A percentile compares a stretch with the other conserved stretches of the same genome.
Conservation (phyloP, 2,888 invertebrate genomes). For the Phytoseiulus persimilis region DNA sequence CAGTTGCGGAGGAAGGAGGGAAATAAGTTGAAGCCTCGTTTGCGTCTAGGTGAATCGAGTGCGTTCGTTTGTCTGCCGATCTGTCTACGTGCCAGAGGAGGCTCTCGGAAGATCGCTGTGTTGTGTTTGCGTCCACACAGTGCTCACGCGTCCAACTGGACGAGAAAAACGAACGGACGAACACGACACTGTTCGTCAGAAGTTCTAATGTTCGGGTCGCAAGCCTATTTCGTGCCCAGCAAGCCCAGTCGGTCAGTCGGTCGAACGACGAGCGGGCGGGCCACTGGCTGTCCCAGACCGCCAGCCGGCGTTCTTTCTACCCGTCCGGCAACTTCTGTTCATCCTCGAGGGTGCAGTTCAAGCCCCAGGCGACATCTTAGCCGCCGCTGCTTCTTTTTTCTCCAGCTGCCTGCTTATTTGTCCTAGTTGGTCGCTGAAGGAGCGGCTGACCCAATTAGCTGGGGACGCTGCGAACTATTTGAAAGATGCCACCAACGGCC, state of each 20-base stretch:
- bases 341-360: not conserved
- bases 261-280: not conserved
- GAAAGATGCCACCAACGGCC: slow-evolving; percentile 5
- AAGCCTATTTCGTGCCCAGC: not conserved
- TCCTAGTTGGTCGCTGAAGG: not conserved
- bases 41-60: too few relatives aligned
- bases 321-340: not conserved
- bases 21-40: too few relatives aligned
- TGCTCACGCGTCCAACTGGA: not conserved
- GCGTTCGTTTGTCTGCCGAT: too few relatives aligned
- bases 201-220: not conserved
- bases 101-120: too few relatives aligned
- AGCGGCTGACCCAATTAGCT: slow-evolving; percentile 5
- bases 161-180: not conserved
- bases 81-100: too few relatives aligned
- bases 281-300: not conserved
- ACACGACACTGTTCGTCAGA: not conserved
- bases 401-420: not conserved
- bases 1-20: too few relatives aligned
- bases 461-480: not conserved
- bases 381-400: not conserved
- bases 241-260: not conserved
- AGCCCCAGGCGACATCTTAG: not conserved
- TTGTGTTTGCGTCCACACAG: not conserved
- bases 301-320: not conserved